Evolutionary conservation across 2,113 vertebrate genomes (phyloP).

Genomic region (Hippotragus niger): DNA sequence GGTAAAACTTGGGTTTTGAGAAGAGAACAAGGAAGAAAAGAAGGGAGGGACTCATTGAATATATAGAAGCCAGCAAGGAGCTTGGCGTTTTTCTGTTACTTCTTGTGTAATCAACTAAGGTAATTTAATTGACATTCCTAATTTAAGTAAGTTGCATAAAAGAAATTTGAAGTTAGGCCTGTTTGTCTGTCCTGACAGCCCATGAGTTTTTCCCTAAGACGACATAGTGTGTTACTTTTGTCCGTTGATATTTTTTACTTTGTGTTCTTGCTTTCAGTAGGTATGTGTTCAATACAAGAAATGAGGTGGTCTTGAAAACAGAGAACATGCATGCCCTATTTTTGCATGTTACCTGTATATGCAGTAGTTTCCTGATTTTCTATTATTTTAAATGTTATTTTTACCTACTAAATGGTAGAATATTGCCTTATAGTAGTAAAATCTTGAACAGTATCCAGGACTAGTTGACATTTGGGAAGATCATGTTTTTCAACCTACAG

Average conservation of each 20-base stretch:
- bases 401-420: not conserved
- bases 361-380: not conserved
- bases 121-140: constrained; percentile 23
- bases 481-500: not conserved
- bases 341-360: not conserved
- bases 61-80: not conserved
- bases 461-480: not conserved
- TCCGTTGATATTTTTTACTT: not conserved
- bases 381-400: not conserved
- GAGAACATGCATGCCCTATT: not conserved
- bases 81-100: not conserved
- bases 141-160: not conserved
- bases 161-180: not conserved
- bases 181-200: not conserved
- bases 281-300: not conserved
- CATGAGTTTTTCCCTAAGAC: not conserved
- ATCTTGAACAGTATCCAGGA: not conserved
- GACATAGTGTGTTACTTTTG: not conserved
- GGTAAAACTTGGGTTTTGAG: not conserved
- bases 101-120: not conserved
- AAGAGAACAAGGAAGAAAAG: not conserved
- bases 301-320: not conserved
- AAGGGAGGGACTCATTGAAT: not conserved
- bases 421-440: not conserved
- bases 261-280: not conserved